These are phyloP conservation scores for Lordiphosa mommai DNA, from an alignment of 1,140 invertebrate species.

Conservation along the genomic window DNA sequence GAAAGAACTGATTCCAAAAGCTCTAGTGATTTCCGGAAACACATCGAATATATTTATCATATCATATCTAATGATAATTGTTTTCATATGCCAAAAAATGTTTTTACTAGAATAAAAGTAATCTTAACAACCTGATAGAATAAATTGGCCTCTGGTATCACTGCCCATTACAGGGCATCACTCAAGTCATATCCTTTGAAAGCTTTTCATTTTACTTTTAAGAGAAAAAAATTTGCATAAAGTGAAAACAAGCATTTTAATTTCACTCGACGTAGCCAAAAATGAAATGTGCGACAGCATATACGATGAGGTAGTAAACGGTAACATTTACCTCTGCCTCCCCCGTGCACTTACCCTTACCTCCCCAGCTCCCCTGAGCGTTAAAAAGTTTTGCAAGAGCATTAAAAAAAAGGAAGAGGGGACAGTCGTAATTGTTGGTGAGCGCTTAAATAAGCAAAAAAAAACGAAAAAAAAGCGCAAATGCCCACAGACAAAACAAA, in stretches of 20 bases:
- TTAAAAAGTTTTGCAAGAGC: slow-evolving; percentile 62
- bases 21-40: too few relatives aligned
- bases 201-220: slow-evolving; percentile 51
- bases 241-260: slow-evolving; percentile 78
- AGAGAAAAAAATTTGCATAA: slow-evolving; percentile 66
- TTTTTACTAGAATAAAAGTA: too few relatives aligned
- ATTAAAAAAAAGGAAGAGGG: slow-evolving; percentile 17
- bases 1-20: too few relatives aligned
- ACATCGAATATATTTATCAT: too few relatives aligned
- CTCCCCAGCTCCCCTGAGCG: slow-evolving; percentile 51
- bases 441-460: too few relatives aligned
- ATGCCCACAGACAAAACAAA: slow-evolving; percentile 75
- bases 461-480: slow-evolving; percentile 72
- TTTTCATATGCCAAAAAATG: too few relatives aligned
- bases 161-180: neutral
- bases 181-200: slow-evolving; percentile 11
- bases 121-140: too few relatives aligned
- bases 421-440: slow-evolving; percentile 64
- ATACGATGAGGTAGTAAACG: slow-evolving; percentile 66
- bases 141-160: too few relatives aligned
- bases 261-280: slow-evolving; percentile 72
- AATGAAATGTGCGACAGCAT: slow-evolving; percentile 68
- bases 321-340: slow-evolving; percentile 49
- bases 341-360: neutral
- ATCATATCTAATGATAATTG: too few relatives aligned